These are phyloP conservation scores for Nothocercus nigrocapillus DNA, from an alignment of 2,113 vertebrate genomes.

Conservation along the genomic window DNA sequence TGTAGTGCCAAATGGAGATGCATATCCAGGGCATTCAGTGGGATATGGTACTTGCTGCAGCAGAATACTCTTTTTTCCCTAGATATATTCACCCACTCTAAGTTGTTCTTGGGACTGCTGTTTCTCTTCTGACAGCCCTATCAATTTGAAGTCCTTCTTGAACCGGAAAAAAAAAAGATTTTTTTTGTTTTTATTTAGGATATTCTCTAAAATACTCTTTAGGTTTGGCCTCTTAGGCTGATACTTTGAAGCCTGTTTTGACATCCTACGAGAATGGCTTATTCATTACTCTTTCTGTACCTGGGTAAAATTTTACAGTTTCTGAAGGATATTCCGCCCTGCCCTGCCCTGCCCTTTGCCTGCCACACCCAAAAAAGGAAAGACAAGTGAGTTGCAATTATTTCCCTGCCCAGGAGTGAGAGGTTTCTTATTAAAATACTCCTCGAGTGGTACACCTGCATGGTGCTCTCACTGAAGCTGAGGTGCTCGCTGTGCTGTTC, in stretches of 20 bases:
- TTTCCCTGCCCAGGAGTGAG: neutral
- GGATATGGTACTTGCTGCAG: neutral
- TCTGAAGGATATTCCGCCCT: neutral
- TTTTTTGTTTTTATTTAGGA: neutral
- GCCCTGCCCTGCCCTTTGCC: too few species aligned
- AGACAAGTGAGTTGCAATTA: neutral
- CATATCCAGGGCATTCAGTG: neutral
- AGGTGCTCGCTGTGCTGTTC: neutral
- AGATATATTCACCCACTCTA: neutral
- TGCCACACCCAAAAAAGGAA: neutral
- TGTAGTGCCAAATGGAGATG: neutral
- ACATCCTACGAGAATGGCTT: neutral
- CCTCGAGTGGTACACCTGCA: neutral
- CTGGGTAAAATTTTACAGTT: neutral
- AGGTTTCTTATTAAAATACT: constrained; percentile 6
- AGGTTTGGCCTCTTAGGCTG: neutral
- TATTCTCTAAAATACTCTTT: constrained; percentile 20
- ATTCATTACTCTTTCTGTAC: neutral
- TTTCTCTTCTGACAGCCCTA: constrained; percentile 2
- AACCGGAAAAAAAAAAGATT: neutral
- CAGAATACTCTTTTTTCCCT: neutral
- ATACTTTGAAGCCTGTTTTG: neutral
- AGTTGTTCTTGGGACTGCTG: neutral
- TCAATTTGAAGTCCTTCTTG: constrained; percentile 37
- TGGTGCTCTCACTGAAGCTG: neutral